phyloP scores from a whole-genome alignment of 2,113 vertebrate genomes.

The human (Homo sapiens) region DNA sequence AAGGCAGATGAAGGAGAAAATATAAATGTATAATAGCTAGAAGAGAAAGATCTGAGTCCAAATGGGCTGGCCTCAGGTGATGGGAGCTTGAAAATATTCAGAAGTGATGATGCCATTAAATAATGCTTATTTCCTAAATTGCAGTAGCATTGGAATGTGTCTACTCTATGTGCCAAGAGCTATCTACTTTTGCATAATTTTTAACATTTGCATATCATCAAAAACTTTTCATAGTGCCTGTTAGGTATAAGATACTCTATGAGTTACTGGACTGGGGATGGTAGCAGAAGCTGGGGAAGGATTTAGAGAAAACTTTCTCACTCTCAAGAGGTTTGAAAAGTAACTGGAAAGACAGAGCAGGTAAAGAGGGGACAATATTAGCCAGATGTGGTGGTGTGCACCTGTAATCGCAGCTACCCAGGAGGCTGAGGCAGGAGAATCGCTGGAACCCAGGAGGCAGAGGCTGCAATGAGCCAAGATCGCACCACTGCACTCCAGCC shows the following conservation, averaged over 20 bases:
- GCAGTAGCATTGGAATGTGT: background rate
- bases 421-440: too few species aligned
- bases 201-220: conserved; percentile 29
- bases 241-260: background rate
- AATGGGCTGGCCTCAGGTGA: background rate
- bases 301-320: background rate
- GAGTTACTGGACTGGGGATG: background rate
- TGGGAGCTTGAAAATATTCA: conserved; percentile 12
- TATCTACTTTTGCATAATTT: background rate
- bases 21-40: background rate
- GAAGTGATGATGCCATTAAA: background rate
- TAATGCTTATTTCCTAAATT: conserved; percentile 2
- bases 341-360: background rate
- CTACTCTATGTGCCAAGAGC: background rate
- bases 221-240: background rate
- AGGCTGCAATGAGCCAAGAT: too few species aligned
- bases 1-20: conserved; percentile 15
- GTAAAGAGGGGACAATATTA: background rate
- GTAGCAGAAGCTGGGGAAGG: background rate
- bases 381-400: too few species aligned
- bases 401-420: too few species aligned
- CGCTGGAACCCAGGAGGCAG: too few species aligned
- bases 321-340: background rate
- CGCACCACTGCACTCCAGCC: too few species aligned
- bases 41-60: conserved; percentile 15